Percentiles rank a stretch among this genome's conserved stretches.
These are phyloP conservation scores for Polypterus senegalus DNA, from an alignment of 2,113 vertebrate genomes.

Conservation along the genomic window DNA sequence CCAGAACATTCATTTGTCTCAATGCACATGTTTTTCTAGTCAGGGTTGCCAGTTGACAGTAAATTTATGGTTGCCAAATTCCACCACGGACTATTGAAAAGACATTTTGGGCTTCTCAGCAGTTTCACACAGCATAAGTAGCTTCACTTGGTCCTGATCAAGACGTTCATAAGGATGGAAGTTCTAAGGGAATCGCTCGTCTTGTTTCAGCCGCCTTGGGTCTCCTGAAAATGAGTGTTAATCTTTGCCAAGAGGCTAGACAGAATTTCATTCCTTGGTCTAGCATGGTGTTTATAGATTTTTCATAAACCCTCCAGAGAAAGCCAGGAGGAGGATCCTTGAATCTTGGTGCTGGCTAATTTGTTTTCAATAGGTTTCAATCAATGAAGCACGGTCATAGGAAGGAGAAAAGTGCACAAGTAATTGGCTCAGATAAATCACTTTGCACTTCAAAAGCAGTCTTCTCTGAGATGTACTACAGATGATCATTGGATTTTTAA, in stretches of 20 bases:
- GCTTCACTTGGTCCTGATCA: too few relatives aligned
- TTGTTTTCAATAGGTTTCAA: constrained; percentile 71
- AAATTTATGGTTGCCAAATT: too few relatives aligned
- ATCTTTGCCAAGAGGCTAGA: constrained; percentile 17
- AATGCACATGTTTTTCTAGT: too few relatives aligned
- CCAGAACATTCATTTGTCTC: too few relatives aligned
- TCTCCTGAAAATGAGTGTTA: constrained; percentile 30
- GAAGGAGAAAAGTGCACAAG: constrained; percentile 37
- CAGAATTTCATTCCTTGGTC: constrained; percentile 22
- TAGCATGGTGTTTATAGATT: constrained; percentile 24
- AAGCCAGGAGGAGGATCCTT: constrained; percentile 28
- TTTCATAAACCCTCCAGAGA: constrained; percentile 14
- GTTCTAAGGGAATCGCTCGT: too few relatives aligned
- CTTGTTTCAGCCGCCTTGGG: constrained; percentile 24
- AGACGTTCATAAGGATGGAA: too few relatives aligned
- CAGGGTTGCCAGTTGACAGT: too few relatives aligned
- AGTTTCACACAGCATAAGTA: too few relatives aligned
- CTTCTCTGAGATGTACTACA: constrained; percentile 7
- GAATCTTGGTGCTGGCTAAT: constrained; percentile 53
- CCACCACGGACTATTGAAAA: too few relatives aligned
- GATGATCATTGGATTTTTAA: constrained; percentile 25
- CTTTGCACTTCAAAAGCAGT: constrained; percentile 28
- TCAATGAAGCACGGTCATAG: constrained; percentile 55
- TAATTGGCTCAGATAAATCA: constrained; percentile 71
- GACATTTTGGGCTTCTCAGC: too few relatives aligned